These are phyloP conservation scores for Boleophthalmus pectinirostris DNA, from an alignment of 2,113 vertebrate species.

Conservation along the genomic window DNA sequence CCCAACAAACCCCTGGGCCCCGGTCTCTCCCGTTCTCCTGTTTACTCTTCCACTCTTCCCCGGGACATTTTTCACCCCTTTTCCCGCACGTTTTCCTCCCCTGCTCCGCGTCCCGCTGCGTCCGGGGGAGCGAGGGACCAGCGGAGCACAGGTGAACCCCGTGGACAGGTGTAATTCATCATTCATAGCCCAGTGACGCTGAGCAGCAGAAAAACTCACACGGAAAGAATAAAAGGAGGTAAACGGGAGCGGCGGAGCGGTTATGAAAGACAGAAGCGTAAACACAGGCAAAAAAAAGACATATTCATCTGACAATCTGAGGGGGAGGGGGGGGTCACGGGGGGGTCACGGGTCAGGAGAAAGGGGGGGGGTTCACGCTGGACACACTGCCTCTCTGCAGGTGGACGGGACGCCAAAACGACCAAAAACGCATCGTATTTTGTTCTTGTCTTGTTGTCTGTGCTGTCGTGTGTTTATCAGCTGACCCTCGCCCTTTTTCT, in stretches of 20 bases:
- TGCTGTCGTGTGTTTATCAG: no score
- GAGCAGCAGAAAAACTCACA: conserved; percentile 57
- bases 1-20: no score
- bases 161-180: conserved; percentile 83
- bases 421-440: no score
- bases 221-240: conserved; percentile 72
- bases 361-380: no score
- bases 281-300: background rate
- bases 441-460: no score
- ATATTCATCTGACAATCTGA: background rate
- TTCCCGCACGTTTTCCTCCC: conserved; percentile 40
- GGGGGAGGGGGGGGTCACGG: no score
- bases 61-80: background rate
- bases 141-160: conserved; percentile 75
- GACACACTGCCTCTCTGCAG: no score
- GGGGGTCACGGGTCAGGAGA: no score
- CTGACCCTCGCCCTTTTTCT: no score
- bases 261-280: conserved; percentile 15
- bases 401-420: no score
- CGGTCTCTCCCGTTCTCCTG: background rate
- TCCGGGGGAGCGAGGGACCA: conserved; percentile 64
- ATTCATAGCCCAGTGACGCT: conserved; percentile 74
- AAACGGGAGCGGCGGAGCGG: conserved; percentile 89
- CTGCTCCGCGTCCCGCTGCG: conserved; percentile 25
- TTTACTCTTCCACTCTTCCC: background rate